Evolutionary conservation across 2,888 invertebrate species (phyloP).

Genomic region (Bimastos eiseni): DNA sequence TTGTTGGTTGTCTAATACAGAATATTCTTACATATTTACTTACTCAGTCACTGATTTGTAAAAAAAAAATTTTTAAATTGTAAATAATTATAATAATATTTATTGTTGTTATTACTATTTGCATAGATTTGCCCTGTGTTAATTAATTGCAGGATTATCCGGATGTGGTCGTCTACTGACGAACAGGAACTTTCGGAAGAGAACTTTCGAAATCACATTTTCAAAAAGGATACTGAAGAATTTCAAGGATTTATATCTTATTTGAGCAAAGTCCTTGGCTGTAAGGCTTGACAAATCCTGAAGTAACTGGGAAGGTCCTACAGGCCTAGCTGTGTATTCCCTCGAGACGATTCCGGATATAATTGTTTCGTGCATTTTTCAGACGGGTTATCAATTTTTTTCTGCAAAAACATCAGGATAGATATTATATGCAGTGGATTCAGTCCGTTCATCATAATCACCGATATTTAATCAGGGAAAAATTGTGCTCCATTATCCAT

Average conservation of each 20-base stretch:
- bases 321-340: background rate
- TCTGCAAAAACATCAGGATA: background rate
- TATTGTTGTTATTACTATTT: background rate
- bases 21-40: too few relatives aligned
- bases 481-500: too few relatives aligned
- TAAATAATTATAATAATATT: background rate
- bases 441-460: background rate
- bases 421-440: background rate
- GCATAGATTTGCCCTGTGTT: background rate
- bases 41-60: too few relatives aligned
- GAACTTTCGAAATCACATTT: conserved; percentile 13
- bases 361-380: background rate
- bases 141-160: background rate
- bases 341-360: background rate
- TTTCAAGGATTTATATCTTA: background rate
- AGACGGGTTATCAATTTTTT: background rate
- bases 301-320: background rate
- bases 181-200: background rate
- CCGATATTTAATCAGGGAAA: too few relatives aligned
- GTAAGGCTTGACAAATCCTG: background rate
- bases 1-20: too few relatives aligned
- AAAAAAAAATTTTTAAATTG: too few relatives aligned
- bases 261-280: background rate
- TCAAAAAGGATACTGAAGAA: background rate
- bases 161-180: background rate